Conservation (phyloP, 2,888 invertebrate genomes). For the Chromoteleia sp. region DNA sequence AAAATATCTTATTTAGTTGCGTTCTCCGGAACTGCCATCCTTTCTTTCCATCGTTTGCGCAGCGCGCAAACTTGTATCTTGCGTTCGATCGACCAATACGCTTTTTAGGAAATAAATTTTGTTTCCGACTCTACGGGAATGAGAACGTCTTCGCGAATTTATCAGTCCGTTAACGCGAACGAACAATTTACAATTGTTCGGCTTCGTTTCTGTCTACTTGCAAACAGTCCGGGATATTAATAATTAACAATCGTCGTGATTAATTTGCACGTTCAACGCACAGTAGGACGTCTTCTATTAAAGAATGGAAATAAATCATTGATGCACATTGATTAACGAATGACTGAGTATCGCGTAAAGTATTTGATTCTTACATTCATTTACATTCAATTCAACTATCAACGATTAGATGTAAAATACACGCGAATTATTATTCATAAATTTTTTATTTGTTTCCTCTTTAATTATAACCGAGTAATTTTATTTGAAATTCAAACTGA, state of each 20-base stretch:
- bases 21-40: slow-evolving; percentile 18
- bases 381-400: slow-evolving; percentile 44
- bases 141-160: slow-evolving; percentile 4
- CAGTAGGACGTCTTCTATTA: slow-evolving; percentile 76
- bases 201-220: slow-evolving; percentile 35
- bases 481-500: slow-evolving; percentile 41
- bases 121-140: no score
- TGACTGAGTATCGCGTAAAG: slow-evolving; percentile 46
- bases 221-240: slow-evolving; percentile 68
- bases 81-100: slow-evolving; percentile 23
- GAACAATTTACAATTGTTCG: slow-evolving; percentile 21
- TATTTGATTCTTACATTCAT: slow-evolving; percentile 52
- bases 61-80: slow-evolving; percentile 3
- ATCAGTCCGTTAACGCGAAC: slow-evolving; percentile 23
- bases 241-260: slow-evolving; percentile 74
- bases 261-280: slow-evolving; percentile 79
- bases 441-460: slow-evolving; percentile 20
- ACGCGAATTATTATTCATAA: slow-evolving; percentile 41
- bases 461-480: slow-evolving; percentile 27
- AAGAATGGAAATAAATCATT: slow-evolving; percentile 77
- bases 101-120: slow-evolving; percentile 9
- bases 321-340: slow-evolving; percentile 74
- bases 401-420: slow-evolving; percentile 32
- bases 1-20: slow-evolving; percentile 57
- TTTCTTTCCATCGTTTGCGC: slow-evolving; percentile 4